Percentiles rank a stretch among this genome's conserved stretches.
phyloP scores from a whole-genome alignment of 2,797 vertebrate genomes.

The Mus caroli region DNA sequence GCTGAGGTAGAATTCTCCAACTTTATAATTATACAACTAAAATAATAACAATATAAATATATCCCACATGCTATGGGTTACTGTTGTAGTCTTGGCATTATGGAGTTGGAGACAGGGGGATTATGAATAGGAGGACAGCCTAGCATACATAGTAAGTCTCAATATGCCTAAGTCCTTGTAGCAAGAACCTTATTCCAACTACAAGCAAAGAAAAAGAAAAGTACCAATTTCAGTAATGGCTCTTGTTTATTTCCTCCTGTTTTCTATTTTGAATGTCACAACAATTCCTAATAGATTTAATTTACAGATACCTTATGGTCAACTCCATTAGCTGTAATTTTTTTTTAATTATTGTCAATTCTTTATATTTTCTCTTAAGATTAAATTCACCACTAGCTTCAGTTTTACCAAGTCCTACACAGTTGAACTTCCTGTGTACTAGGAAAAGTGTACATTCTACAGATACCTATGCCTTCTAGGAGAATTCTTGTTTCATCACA shows the following conservation, averaged over 20 bases:
- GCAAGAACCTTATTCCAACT: not conserved
- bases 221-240: not conserved
- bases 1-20: not conserved
- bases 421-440: not conserved
- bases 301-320: not conserved
- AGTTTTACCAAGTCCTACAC: not conserved
- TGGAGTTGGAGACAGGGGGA: not conserved
- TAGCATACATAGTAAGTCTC: not conserved
- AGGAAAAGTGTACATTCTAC: not conserved
- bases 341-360: not conserved
- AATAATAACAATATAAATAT: not conserved
- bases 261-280: not conserved
- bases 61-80: not conserved
- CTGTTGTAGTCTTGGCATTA: not conserved
- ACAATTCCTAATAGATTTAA: not conserved
- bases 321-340: not conserved
- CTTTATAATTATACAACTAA: conserved; percentile 1
- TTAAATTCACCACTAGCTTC: not conserved
- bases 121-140: not conserved
- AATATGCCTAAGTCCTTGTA: not conserved
- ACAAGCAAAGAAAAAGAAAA: not conserved
- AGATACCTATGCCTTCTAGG: not conserved
- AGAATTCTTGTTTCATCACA: not conserved
- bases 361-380: not conserved
- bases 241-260: not conserved